Base-by-base conservation (phyloP, 1,140 invertebrate species). In the Plodia interpunctella region DNA sequence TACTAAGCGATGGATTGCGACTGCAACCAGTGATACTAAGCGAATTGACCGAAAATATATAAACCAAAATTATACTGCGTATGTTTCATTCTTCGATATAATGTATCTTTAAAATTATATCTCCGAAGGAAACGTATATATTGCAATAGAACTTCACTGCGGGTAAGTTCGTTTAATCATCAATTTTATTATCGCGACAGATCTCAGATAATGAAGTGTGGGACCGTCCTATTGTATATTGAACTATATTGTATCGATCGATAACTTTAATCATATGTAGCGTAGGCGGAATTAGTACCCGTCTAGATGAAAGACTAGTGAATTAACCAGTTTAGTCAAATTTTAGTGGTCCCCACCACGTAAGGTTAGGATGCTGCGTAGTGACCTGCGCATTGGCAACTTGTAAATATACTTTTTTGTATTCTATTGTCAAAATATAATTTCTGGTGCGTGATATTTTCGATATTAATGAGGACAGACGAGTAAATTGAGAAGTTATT, bases 181-280 rank as follows among this genome's bases (percentile, higher is more conserved):
- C n/a, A n/a, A n/a, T n/a, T n/a, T n/a, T n/a, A 76, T 63, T 60
- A 73, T 63, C 66, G 57, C 62, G 70, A 72, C 82, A 86, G 86
- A 85, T 87, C 82, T 88, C 85, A 88, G 75, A 72, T 76, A 72
- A 70, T 76, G 62, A 74, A 75, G 80, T 87, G 80, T 83, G 84
- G 86, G 84, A 87, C 86, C 86, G 84, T 87, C 86, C 86, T 87
- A 76, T 67, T 85, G 78, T 87, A 83, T 76, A 80, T 76, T 80
- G 65, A 81, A 78, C 74, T 87, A 83, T 76, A 80, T 75, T 80
- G 65, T 83, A 78, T 75, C 75, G 78, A 74, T 61, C 59, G 59
- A 61, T 30, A 53, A 55, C 18, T 60, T 49, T 55, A 28, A 55
- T 55, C 52, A 19, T 60, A 65, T 30, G 60, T 69, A 69, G 69